These are phyloP conservation scores for Pectinophora gossypiella DNA, from an alignment of 1,140 invertebrate species.

Conservation along the genomic window DNA sequence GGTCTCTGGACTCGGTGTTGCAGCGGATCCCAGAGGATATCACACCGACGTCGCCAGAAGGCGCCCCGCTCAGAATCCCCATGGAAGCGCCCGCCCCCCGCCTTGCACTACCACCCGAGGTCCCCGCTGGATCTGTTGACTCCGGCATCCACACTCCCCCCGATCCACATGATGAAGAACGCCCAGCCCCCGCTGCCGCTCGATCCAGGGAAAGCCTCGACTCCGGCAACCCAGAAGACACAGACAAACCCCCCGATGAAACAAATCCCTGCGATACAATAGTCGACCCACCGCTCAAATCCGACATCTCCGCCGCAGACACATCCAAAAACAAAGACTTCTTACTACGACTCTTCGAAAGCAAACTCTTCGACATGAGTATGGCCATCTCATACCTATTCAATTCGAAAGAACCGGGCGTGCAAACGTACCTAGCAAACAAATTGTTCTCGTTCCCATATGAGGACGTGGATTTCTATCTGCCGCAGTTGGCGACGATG, in stretches of 20 bases:
- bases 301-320: conserved; percentile 31
- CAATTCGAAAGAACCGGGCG: conserved; percentile 98
- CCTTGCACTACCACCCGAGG: conserved; percentile 87
- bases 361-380: conserved; percentile 97
- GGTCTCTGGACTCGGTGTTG: conserved; percentile 90
- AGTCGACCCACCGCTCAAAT: conserved; percentile 26
- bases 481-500: conserved; percentile 98
- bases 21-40: conserved; percentile 91
- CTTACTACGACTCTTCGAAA: conserved; percentile 95
- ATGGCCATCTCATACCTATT: conserved; percentile 98
- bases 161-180: conserved; percentile 51
- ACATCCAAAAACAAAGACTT: conserved; percentile 68
- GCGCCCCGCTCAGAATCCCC: conserved; percentile 81
- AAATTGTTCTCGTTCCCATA: conserved; percentile 96
- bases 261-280: conserved; percentile 67
- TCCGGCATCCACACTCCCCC: conserved; percentile 85
- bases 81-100: conserved; percentile 85
- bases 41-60: conserved; percentile 86
- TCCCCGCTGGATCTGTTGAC: conserved; percentile 88
- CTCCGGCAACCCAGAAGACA: conserved; percentile 78
- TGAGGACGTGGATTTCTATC: conserved; percentile 96
- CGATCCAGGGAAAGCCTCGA: conserved; percentile 83
- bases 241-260: conserved; percentile 67
- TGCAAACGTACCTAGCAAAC: conserved; percentile 97
- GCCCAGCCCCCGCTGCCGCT: conserved; percentile 54